A percentile compares a stretch with the other conserved stretches of the same genome.
phyloP scores from a whole-genome alignment of 1,140 invertebrate genomes.

The Eumeta japonica region DNA sequence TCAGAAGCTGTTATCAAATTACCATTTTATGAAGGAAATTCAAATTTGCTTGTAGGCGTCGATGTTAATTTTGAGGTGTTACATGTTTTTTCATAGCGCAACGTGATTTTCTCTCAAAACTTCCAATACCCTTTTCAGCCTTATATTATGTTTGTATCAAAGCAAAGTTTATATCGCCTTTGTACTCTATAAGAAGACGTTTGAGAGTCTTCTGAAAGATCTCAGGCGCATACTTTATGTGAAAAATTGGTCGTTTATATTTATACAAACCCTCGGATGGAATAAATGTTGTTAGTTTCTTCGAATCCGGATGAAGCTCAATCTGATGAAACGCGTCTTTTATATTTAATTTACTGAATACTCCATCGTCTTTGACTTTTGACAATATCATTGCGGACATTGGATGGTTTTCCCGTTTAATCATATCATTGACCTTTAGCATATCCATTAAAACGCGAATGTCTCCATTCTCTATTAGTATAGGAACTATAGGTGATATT shows the following conservation, averaged over 20 bases:
- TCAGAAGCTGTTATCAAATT: too few species aligned
- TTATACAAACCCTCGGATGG: constrained; percentile 11
- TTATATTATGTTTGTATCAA: constrained; percentile 20
- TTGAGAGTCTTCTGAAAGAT: constrained; percentile 19
- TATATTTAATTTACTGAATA: too few species aligned
- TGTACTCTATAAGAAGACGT: constrained; percentile 11
- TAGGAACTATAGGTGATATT: constrained; percentile 12
- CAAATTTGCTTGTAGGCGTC: too few species aligned
- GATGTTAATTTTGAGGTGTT: too few species aligned
- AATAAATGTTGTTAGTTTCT: constrained; percentile 16
- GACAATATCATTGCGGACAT: constrained; percentile 9
- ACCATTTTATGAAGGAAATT: too few species aligned
- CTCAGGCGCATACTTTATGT: constrained; percentile 16
- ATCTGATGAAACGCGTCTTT: constrained; percentile 19
- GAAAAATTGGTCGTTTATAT: constrained; percentile 21
- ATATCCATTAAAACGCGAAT: constrained; percentile 13
- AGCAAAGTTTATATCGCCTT: constrained; percentile 22
- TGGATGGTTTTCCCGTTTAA: constrained; percentile 10
- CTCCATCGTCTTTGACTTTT: too few species aligned
- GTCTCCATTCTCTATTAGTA: constrained; percentile 10
- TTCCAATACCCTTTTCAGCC: constrained; percentile 16
- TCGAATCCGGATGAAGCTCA: constrained; percentile 14
- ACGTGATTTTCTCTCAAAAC: constrained; percentile 20
- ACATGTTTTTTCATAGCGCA: constrained; percentile 20
- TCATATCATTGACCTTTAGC: constrained; percentile 8